phyloP scores from a whole-genome alignment of 2,888 invertebrate species.

The Oxycera nigricornis region DNA sequence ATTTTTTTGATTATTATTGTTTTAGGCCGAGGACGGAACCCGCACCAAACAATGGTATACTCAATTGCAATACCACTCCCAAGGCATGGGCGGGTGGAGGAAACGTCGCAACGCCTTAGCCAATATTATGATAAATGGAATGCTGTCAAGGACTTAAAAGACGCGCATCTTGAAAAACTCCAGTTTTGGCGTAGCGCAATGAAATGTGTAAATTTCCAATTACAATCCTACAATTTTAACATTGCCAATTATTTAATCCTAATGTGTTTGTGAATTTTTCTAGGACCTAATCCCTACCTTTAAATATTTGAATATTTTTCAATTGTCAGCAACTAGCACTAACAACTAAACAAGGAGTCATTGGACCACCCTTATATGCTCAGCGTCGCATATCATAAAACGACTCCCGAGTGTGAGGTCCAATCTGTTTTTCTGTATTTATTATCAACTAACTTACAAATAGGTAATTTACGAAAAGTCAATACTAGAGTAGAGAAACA shows the following conservation, averaged over 20 bases:
- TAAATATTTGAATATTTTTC: too few relatives aligned
- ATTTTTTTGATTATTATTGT: too few relatives aligned
- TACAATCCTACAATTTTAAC: background rate
- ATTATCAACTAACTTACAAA: conserved; percentile 21
- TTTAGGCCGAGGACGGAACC: conserved; percentile 84
- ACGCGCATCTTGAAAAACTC: background rate
- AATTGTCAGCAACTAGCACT: too few relatives aligned
- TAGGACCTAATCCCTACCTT: too few relatives aligned
- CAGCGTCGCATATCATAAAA: background rate
- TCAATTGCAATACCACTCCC: conserved; percentile 87
- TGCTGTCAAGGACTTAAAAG: conserved; percentile 64
- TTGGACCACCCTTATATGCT: too few relatives aligned
- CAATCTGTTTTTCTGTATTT: conserved; percentile 20
- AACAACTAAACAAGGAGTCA: too few relatives aligned
- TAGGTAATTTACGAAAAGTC: background rate
- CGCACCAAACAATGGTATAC: conserved; percentile 90
- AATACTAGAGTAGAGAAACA: background rate
- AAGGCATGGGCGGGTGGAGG: conserved; percentile 92
- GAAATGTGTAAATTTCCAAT: background rate
- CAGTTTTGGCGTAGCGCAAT: background rate
- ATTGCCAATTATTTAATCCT: conserved; percentile 5
- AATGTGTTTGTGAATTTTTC: background rate
- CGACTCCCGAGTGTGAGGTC: background rate
- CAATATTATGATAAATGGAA: conserved; percentile 96
- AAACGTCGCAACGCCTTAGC: conserved; percentile 90